Base-by-base conservation (phyloP, 2,888 invertebrate genomes). In the Ischnus inquisitorius region DNA sequence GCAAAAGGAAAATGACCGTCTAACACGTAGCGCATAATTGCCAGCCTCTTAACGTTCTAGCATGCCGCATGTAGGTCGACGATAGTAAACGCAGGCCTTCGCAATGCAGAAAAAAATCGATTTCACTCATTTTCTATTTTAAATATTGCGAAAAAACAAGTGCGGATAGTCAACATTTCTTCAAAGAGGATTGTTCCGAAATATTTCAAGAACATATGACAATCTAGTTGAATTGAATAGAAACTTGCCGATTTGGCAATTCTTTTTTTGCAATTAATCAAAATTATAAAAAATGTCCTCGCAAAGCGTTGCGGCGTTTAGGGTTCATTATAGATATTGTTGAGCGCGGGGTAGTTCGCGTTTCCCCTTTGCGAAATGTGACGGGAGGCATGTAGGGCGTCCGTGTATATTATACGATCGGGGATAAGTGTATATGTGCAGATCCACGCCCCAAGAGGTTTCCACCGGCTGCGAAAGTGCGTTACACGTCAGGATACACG, bases 401-500 rank as follows among this genome's bases (percentile, higher is more conserved):
- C 69, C 57, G 22, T 72, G 71, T 43, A 57, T 57, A 54, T 39
- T 22, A 28, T 72, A 60, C 64, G 39, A 69, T 51, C 34, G 14
- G 22, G 72, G 48, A 72, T 74, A 74, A 74, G 62, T 74, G 74
- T 74, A 74, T 74, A 75, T n/a, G 75, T n/a, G 74, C 8, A 64
- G 46, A 75, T 75, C 75, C 75, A 64, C 75, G 75, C 64, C 75
- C 75, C 28, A 34, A 28, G 62, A 75, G 64, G 64, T 75, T 75
- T 75, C 75, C 75, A 75, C 75, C 75, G 75, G 75, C 75, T 75
- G 75, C 75, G 64, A 75, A 75, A 75, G 75, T 75, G 75, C 75
- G 75, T 75, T 75, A 64, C 51, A 64, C 75, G 46, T 62, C 60
- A 28, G 74, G 34, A 48, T 25, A 60, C 25, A 60, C 64, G 25